Evolutionary conservation across 1,140 invertebrate genomes (phyloP).

Genomic region (Bombus vancouverensis): DNA sequence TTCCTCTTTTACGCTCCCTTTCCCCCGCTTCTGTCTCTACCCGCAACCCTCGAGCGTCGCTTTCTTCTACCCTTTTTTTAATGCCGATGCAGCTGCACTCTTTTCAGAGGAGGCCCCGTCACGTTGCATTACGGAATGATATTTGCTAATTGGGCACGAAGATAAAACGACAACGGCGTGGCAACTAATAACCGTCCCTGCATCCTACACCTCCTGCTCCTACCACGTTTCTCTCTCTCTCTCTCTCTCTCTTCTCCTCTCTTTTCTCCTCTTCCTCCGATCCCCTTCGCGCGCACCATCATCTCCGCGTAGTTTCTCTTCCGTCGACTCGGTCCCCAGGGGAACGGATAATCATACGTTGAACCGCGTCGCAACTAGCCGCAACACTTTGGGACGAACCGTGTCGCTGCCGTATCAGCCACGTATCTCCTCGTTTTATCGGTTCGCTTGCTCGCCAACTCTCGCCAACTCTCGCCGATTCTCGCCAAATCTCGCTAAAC

Average conservation of each 20-base stretch:
- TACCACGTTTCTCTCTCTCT: not conserved
- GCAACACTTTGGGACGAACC: conserved; percentile 53
- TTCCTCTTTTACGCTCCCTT: conserved; percentile 48
- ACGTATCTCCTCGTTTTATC: conserved; percentile 59
- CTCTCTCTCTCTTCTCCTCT: not conserved
- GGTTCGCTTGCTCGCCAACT: conserved; percentile 46
- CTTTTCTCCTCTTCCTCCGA: not conserved
- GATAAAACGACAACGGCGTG: conserved; percentile 78
- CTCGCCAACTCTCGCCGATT: not conserved
- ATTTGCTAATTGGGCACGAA: conserved; percentile 81
- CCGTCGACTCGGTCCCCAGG: conserved; percentile 65
- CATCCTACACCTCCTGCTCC: conserved; percentile 20
- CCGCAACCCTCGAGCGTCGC: conserved; percentile 44
- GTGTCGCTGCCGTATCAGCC: conserved; percentile 35
- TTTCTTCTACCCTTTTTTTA: conserved; percentile 52
- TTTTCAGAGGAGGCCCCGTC: conserved; percentile 73
- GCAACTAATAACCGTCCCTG: conserved; percentile 79
- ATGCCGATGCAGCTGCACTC: conserved; percentile 66
- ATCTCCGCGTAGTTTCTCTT: conserved; percentile 37
- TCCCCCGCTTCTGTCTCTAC: not conserved
- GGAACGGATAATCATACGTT: conserved; percentile 78
- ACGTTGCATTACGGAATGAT: conserved; percentile 81
- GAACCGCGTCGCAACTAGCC: conserved; percentile 64
- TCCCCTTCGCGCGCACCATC: conserved; percentile 24
- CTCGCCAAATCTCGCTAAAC: not conserved